Base-by-base conservation (phyloP, 37 sponge, comb jelly and placozoan species). In the Lycopodina hypogea region DNA sequence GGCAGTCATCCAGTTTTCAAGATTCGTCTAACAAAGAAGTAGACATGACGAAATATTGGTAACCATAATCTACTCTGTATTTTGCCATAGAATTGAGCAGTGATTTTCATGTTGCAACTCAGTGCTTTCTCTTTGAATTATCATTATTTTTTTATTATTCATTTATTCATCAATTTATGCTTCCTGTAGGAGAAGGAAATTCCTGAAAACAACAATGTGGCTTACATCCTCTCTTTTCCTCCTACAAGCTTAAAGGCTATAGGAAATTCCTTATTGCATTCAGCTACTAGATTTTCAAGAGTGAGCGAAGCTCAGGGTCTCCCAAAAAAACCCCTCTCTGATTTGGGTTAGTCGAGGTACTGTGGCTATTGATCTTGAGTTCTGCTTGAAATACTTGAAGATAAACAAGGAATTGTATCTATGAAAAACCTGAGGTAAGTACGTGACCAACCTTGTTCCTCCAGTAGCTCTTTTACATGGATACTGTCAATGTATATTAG, bases 271-370 rank as follows among this genome's bases (percentile, higher is more conserved):
- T 97, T 37, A 97, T 97, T 41, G 92, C 94, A 69, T 86, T 91
- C 78, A 88, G 89, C 78, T 97, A 97, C 55, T 95, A 97, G 81
- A 87, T 97, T 11, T 87, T 89, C 11, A 97, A 97, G 83, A 34
- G 92, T 24, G 98, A 97, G 77, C 45, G 87, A 2, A 90, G 89
- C 7, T 87, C 89, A 74, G 82, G 96, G 77, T 41, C 84, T 87
- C 74, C 88, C 62, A 95, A 97, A n/a, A 88, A 97, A 97, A 78
- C 98, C 98, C 2, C 89, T 97, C 48, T 94, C 95, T n/a, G 98
- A 97, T 72, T 86, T 97, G 77, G 98, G 98, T 17, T 95, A 97
- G 78, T 88, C 95, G 32, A 92, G 94, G 71, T 97, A 97, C 81
- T 89, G 97, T 23, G 91, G 94, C 84, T 95, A 95, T 75, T 95